Evolutionary conservation across 2,888 invertebrate species (phyloP), one percentile per base, ranked within the genome.

Genomic region (Argyresthia albistria): DNA sequence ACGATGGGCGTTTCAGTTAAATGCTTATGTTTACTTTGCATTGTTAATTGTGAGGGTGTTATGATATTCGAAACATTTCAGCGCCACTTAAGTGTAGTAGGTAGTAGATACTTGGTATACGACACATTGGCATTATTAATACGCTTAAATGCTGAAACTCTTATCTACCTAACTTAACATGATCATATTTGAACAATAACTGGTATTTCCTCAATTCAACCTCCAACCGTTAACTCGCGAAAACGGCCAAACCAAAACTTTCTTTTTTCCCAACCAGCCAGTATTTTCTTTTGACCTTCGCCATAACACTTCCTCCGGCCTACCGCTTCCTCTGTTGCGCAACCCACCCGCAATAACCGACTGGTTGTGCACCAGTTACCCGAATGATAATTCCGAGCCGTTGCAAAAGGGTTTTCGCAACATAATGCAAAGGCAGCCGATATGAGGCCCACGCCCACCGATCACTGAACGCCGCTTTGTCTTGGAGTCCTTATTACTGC

Each of bases 301-400:
- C 73, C 76, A 79, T 80, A 73, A 64, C 68, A 74, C 77, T 78
- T 76, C 79, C 79, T 75, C 64, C 66, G 76, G 73, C 74, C 78
- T 61, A 69, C 70, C 60, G 69, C 73, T 77, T 81, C 78, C 80
- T 76, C 72, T 64, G 57, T 81, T 74, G 62, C 58, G 73, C 73
- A 79, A 76, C 66, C 51, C 64, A 56, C 63, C 65, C 69, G 79
- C 78, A 80, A 73, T 67, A 65, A 61, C 62, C 67, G 54, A 56
- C 60, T 64, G 65, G 82, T 80, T 83, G 77, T 86, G 86, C 86
- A 87, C 86, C 70, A 84, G 77, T 86, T 84, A 76, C 70, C 66
- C 69, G 74, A 77, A 82, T 83, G 82, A 86, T 87, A 84, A 86
- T 87, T 82, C 82, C 79, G 64, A 82, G 76, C 71, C 69, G 62